Conservation (phyloP, 2,888 invertebrate genomes). For the Eupithecia inturbata region DNA sequence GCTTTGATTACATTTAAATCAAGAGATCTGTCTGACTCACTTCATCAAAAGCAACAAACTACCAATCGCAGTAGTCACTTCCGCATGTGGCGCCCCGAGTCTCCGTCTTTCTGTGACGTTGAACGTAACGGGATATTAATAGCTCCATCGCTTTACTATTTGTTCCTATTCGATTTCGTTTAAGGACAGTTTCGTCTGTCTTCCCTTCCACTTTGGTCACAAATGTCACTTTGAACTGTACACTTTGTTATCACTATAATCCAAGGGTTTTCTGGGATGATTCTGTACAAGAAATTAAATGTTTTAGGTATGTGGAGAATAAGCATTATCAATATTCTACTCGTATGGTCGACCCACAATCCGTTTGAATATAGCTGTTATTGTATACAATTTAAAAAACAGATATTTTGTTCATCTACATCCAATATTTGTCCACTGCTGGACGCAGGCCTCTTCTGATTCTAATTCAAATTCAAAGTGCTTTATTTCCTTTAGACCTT, state of each 20-base stretch:
- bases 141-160: slow-evolving; percentile 27
- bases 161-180: slow-evolving; percentile 33
- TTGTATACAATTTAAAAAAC: neutral
- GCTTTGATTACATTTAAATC: slow-evolving; percentile 1
- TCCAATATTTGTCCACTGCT: neutral
- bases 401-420: neutral
- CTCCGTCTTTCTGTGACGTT: slow-evolving; percentile 28
- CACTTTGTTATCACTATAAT: neutral
- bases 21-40: neutral
- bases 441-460: neutral
- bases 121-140: slow-evolving; percentile 37
- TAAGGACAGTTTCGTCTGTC: slow-evolving; percentile 20
- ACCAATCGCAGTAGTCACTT: slow-evolving; percentile 30
- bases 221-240: neutral
- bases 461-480: no score
- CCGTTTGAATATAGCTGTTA: neutral
- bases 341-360: neutral
- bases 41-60: neutral
- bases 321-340: neutral
- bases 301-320: neutral
- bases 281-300: neutral
- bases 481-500: no score
- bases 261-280: neutral
- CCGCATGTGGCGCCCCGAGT: slow-evolving; percentile 31
- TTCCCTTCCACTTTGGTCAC: neutral